phyloP scores from a whole-genome alignment of 2,113 vertebrate genomes.

The Cygnus buccinator region DNA sequence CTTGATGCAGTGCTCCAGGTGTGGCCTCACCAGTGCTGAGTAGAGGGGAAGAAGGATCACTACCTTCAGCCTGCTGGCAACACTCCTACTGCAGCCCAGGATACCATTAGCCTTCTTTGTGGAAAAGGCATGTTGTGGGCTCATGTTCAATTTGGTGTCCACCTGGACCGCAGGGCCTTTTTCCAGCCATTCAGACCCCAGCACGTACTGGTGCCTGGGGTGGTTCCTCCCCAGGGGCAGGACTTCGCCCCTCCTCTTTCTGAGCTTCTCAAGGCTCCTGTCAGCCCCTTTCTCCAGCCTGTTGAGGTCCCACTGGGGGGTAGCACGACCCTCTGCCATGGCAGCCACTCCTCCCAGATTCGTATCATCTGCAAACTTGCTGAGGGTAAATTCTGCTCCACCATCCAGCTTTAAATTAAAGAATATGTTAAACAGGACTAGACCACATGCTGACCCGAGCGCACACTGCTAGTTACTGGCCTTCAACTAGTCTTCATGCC shows the following conservation, averaged over 20 bases:
- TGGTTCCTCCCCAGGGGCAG: background rate
- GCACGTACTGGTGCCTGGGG: background rate
- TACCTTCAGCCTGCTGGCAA: background rate
- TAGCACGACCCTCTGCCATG: background rate
- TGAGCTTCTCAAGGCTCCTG: background rate
- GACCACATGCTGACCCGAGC: background rate
- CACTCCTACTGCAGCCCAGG: background rate
- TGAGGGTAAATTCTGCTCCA: background rate
- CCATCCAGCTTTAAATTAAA: background rate
- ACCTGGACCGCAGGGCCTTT: background rate
- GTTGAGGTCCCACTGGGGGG: background rate
- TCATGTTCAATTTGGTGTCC: background rate
- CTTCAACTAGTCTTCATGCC: too few species aligned
- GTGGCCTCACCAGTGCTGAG: background rate
- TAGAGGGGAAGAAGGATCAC: background rate
- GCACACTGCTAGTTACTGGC: background rate
- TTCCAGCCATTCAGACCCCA: background rate
- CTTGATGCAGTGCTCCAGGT: background rate
- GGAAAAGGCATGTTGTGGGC: background rate
- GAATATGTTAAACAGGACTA: background rate
- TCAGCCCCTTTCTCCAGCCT: background rate
- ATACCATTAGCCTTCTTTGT: background rate
- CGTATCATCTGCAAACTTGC: background rate
- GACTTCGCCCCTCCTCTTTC: background rate
- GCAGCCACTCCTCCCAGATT: background rate